Evolutionary conservation across 2,113 vertebrate genomes (phyloP).

Genomic region (Hippopotamus amphibius): DNA sequence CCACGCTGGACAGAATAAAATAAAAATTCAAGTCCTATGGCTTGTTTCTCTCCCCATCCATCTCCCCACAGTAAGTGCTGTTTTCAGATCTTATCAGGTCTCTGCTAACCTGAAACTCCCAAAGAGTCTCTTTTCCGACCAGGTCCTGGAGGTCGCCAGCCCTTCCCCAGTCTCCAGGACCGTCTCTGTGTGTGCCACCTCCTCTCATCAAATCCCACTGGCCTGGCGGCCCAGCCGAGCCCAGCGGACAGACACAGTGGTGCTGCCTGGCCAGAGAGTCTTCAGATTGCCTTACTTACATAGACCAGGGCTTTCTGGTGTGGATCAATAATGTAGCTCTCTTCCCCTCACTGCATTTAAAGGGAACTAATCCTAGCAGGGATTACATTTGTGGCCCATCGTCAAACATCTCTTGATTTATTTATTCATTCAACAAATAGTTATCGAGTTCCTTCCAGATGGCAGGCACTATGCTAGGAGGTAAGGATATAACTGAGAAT

Average conservation of each 20-base stretch:
- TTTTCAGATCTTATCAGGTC: not conserved
- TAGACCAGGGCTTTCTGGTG: not conserved
- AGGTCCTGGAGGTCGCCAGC: not conserved
- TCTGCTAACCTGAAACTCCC: not conserved
- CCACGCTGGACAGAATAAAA: not conserved
- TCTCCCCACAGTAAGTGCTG: not conserved
- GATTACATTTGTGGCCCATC: not conserved
- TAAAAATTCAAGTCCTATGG: not conserved
- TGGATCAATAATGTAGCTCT: not conserved
- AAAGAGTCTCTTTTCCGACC: not conserved
- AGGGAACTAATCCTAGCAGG: not conserved
- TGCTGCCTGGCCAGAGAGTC: no score
- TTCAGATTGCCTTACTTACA: not conserved
- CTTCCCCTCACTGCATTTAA: not conserved
- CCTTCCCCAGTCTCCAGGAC: not conserved
- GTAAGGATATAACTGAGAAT: not conserved
- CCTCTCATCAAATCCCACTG: not conserved
- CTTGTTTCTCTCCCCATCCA: not conserved
- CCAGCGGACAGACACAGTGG: no score
- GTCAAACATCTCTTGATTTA: not conserved
- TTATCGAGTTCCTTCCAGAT: not conserved
- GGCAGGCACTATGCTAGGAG: not conserved
- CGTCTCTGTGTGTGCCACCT: not conserved
- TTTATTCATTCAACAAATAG: slow-evolving; percentile 35
- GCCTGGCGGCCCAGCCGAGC: not conserved